Evolutionary conservation across 2,888 invertebrate genomes (phyloP).

Genomic region (Dryobotodes eremita): DNA sequence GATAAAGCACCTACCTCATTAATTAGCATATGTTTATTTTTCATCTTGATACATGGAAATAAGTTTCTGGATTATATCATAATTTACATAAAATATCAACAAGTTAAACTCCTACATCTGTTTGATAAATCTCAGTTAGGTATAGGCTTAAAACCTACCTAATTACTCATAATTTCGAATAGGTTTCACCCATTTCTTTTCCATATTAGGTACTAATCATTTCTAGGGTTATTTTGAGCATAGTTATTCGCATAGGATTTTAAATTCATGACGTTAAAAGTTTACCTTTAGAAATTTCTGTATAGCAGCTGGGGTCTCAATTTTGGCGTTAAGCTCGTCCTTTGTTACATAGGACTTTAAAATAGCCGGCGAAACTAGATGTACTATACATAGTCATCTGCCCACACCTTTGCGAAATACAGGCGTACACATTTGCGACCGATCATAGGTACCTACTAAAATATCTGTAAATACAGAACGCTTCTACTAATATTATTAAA

Average conservation of each 20-base stretch:
- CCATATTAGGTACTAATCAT: background rate
- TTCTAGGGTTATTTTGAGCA: background rate
- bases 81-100: background rate
- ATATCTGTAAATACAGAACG: background rate
- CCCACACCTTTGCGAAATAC: background rate
- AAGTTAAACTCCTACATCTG: background rate
- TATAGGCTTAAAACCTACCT: background rate
- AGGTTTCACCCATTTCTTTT: background rate
- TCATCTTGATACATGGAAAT: slow-evolving; percentile 5
- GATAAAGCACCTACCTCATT: background rate
- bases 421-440: background rate
- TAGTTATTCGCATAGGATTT: background rate
- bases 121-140: background rate
- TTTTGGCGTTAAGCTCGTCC: background rate
- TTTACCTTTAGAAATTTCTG: background rate
- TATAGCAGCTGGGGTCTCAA: background rate
- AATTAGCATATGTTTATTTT: background rate
- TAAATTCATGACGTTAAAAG: background rate
- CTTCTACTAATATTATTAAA: too few relatives aligned
- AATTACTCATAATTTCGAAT: background rate
- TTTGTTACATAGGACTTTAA: background rate
- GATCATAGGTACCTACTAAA: background rate
- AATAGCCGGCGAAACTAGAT: background rate
- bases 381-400: background rate
- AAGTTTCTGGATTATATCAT: slow-evolving; percentile 21